Percentiles rank a stretch among this genome's conserved stretches.
Conservation (phyloP, 1,140 invertebrate genomes). For the Hylyphantes graminicola region DNA sequence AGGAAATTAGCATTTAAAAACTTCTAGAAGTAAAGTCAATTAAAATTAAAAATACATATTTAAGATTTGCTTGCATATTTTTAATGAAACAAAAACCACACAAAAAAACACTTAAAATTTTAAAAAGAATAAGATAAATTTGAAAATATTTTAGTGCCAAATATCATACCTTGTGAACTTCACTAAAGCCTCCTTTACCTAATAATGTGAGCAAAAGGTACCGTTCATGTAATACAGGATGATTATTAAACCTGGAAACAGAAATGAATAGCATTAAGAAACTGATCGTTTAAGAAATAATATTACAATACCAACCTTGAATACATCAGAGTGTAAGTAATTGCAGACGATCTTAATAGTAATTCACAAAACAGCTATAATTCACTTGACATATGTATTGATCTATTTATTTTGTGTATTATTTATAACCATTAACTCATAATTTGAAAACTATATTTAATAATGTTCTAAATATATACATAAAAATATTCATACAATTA, state of each 20-base stretch:
- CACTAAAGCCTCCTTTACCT: conserved; percentile 99
- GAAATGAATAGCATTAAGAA: not conserved
- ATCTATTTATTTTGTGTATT: too few species aligned
- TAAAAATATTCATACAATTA: too few species aligned
- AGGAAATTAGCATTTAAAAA: not conserved
- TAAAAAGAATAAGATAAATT: not conserved
- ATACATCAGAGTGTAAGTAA: too few species aligned
- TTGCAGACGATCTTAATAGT: too few species aligned
- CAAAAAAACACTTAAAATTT: not conserved
- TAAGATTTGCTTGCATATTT: not conserved
- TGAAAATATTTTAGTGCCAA: not conserved
- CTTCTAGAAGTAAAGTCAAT: not conserved
- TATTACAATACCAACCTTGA: too few species aligned
- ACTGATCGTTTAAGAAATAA: too few species aligned
- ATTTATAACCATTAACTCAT: too few species aligned
- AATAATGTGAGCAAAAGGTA: conserved; percentile 97
- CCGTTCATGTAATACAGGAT: conserved; percentile 88
- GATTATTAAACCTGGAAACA: conserved; percentile 80
- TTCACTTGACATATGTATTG: too few species aligned
- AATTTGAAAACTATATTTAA: too few species aligned
- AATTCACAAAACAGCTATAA: too few species aligned
- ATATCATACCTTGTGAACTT: conserved; percentile 86
- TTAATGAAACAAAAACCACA: not conserved
- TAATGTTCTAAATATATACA: too few species aligned
- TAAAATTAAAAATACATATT: not conserved